Evolutionary conservation across 2,888 invertebrate genomes (phyloP).

Genomic region (Geotrupes spiniger): DNA sequence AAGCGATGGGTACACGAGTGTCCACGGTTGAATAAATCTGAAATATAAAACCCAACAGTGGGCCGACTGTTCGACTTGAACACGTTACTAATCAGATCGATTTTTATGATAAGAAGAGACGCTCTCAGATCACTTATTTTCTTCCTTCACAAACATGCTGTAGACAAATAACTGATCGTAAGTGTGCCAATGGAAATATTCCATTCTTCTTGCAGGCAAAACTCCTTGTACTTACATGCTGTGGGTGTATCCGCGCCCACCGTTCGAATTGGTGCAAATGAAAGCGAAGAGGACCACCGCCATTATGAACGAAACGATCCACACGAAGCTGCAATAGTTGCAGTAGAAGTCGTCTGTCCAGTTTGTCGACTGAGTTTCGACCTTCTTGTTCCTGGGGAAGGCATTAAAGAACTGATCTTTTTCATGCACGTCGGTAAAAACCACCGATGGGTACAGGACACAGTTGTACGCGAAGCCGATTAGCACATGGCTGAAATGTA

Average conservation of each 20-base stretch:
- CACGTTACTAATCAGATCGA: too few species aligned
- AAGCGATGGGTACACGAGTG: conserved; percentile 34
- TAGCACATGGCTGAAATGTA: conserved; percentile 30
- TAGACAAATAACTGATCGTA: too few species aligned
- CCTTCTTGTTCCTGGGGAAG: background rate
- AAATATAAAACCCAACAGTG: conserved; percentile 20
- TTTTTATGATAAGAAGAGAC: too few species aligned
- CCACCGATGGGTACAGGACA: conserved; percentile 30
- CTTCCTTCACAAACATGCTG: too few species aligned
- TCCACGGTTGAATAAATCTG: conserved; percentile 35
- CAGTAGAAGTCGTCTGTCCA: conserved; percentile 8
- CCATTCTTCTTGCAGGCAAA: too few species aligned
- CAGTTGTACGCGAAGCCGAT: conserved; percentile 36
- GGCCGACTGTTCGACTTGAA: too few species aligned
- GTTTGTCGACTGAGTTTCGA: conserved; percentile 1
- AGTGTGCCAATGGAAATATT: too few species aligned
- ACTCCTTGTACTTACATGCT: background rate
- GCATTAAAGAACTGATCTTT: background rate
- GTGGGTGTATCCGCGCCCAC: conserved; percentile 24
- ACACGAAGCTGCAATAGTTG: conserved; percentile 10
- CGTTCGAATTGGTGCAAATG: conserved; percentile 35
- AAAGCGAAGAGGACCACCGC: conserved; percentile 33
- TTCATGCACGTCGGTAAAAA: conserved; percentile 12
- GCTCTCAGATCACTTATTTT: too few species aligned
- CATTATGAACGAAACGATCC: conserved; percentile 28